A percentile compares a stretch with the other conserved stretches of the same genome.
Conservation (phyloP, 2,888 invertebrate genomes). For the Apamea sordens region DNA sequence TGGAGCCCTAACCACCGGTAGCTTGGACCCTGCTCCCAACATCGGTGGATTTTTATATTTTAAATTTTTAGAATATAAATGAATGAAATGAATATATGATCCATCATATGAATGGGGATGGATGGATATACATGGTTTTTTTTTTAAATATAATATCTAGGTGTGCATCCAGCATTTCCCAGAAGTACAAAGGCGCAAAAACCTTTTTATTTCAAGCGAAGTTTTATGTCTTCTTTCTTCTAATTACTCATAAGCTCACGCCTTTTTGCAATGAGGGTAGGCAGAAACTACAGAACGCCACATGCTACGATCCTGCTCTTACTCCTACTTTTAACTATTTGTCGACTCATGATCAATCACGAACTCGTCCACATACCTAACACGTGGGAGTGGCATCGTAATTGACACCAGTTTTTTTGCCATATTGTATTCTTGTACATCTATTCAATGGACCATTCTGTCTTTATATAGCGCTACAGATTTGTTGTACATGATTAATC, state of each 20-base stretch:
- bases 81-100: too few relatives aligned
- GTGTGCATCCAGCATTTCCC: neutral
- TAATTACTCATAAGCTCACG: neutral
- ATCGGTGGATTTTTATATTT: too few relatives aligned
- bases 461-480: neutral
- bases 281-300: too few relatives aligned
- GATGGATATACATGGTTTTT: too few relatives aligned
- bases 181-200: neutral
- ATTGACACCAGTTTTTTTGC: slow-evolving; percentile 41
- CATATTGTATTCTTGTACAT: slow-evolving; percentile 16
- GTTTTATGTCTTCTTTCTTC: neutral
- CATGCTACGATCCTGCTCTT: too few relatives aligned
- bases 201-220: neutral
- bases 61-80: too few relatives aligned
- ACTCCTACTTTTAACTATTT: neutral
- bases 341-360: neutral
- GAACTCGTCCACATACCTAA: neutral
- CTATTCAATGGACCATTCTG: slow-evolving; percentile 13
- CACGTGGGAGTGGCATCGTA: slow-evolving; percentile 29
- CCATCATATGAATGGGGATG: too few relatives aligned
- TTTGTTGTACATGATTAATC: slow-evolving; percentile 49
- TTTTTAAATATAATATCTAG: too few relatives aligned
- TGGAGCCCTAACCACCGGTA: too few relatives aligned
- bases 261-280: neutral
- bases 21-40: too few relatives aligned